Conservation (phyloP, 2,113 vertebrate genomes). For the Cryptomyrus ogoouensis region DNA sequence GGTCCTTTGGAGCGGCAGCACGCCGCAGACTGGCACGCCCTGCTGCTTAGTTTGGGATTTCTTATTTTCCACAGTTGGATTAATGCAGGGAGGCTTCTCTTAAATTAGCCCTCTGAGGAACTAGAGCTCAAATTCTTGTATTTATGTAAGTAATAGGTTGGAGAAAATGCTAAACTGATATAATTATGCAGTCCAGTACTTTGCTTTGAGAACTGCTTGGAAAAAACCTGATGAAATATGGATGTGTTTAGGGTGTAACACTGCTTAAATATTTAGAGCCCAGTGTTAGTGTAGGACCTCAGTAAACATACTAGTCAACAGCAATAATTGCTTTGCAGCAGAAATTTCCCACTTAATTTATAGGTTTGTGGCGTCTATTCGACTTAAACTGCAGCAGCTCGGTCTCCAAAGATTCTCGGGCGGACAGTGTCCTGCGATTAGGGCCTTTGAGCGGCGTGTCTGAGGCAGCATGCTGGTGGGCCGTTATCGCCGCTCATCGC, state of each 20-base stretch:
- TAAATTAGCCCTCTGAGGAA: constrained; percentile 74
- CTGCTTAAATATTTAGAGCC: constrained; percentile 74
- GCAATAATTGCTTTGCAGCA: constrained; percentile 60
- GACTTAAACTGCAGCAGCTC: neutral
- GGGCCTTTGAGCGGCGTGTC: neutral
- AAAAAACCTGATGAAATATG: constrained; percentile 67
- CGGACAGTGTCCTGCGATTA: neutral
- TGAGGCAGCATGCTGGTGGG: neutral
- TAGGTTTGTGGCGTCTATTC: constrained; percentile 30
- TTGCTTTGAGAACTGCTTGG: constrained; percentile 68
- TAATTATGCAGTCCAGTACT: constrained; percentile 73
- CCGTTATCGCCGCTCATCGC: neutral
- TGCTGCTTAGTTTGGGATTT: constrained; percentile 62
- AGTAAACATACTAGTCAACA: constrained; percentile 67
- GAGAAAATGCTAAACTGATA: constrained; percentile 68
- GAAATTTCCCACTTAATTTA: constrained; percentile 56
- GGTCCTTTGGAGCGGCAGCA: constrained; percentile 63
- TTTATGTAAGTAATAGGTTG: constrained; percentile 75
- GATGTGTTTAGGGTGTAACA: constrained; percentile 68
- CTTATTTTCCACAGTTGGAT: constrained; percentile 62
- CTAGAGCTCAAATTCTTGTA: constrained; percentile 68
- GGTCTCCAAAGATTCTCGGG: neutral
- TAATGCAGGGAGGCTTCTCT: constrained; percentile 69
- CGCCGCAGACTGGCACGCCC: constrained; percentile 53
- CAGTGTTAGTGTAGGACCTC: constrained; percentile 63